Base-by-base conservation (phyloP, 2,797 vertebrate species). In the Thalassophryne amazonica region DNA sequence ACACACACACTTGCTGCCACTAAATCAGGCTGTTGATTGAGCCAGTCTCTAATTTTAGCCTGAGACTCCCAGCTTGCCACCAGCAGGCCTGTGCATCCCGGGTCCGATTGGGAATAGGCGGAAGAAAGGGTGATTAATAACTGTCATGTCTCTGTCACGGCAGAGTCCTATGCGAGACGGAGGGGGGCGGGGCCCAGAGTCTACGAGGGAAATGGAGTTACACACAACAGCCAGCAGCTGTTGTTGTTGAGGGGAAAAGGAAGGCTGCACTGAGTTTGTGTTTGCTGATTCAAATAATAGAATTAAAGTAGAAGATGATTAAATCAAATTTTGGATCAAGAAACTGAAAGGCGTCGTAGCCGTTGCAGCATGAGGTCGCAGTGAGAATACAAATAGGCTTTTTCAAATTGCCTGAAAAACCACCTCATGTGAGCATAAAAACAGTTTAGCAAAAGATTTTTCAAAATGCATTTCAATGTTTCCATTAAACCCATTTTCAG, bases 51-150 rank as follows among this genome's bases (percentile, higher is more conserved):
- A 90, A 90, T 91, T 92, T 91, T 90, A 90, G 86, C 75, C 48
- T 1, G 57, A 16, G 65, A 58, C 64, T 55, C 47, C 74, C 16
- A 20, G 38, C 60, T 77, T 48, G 53, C 37, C 7, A 69, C 61
- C 39, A 62, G 66, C 52, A 68, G 59, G 52, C 25, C 18, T 48
- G 62, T 69, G 62, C 76, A 45, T 72, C 76, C 77, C 47, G 67
- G 89, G 86, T 85, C 88, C 42, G 68, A 78, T 64, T 61, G 70
- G 73, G 83, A 91, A 87, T 80, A 86, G 78, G 65, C 60, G 78
- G 86, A 85, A 85, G 74, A 71, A 60, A 63, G 85, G 81, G 89
- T 85, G 91, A 93, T 93, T 92, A 92, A 90, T 86, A 87, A 88
- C 87, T 92, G 91, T 91, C 92, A 91, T 55, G 89, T 76, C 69